Evolutionary conservation across 2,797 vertebrate species (phyloP), one percentile per base, ranked within the genome.

Genomic region (Allobates femoralis): DNA sequence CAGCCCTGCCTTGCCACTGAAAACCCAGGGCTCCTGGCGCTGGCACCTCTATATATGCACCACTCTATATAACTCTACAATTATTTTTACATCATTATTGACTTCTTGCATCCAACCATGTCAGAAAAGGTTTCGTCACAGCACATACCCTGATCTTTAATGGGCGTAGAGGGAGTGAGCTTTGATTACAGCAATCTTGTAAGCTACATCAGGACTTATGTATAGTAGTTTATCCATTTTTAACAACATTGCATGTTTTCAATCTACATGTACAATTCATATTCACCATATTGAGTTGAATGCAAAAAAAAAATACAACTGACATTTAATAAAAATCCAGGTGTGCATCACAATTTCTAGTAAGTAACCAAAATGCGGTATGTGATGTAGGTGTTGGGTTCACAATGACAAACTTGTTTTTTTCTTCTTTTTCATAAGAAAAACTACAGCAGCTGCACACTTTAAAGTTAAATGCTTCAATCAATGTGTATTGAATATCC

Each of bases 401-500:
- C 34, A 84, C 77, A 85, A 60, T 69, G 78, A 69, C 34, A 81
- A 75, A 81, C 67, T 66, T 32, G 60, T 71, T 73, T 73, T 73
- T 71, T 66, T 66, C 12, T 64, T 64, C 12, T 60, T 7, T 19
- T 30, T 30, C 21, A 8, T 34, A 81, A 21, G 37, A 4, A 74
- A 79, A 32, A 85, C 77, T 58, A 46, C 58, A 58, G 62, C 87
- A 88, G 87, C 83, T 88, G 87, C 87, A 81, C 71, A 85, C 87
- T 88, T 85, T 34, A 84, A 85, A 85, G 83, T 79, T 88, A 88
- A 88, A 81, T 76, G 51, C 71, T 88, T 56, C 77, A 88, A 88
- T 88, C 87, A 88, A 64, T 75, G 66, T 88, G 82, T 85, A 88
- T 88, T 88, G 87, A 88, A 88, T 75, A 85, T 85, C 87, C 86